These are phyloP conservation scores for Esox niger DNA, from an alignment of 2,113 vertebrate genomes.

Conservation along the genomic window DNA sequence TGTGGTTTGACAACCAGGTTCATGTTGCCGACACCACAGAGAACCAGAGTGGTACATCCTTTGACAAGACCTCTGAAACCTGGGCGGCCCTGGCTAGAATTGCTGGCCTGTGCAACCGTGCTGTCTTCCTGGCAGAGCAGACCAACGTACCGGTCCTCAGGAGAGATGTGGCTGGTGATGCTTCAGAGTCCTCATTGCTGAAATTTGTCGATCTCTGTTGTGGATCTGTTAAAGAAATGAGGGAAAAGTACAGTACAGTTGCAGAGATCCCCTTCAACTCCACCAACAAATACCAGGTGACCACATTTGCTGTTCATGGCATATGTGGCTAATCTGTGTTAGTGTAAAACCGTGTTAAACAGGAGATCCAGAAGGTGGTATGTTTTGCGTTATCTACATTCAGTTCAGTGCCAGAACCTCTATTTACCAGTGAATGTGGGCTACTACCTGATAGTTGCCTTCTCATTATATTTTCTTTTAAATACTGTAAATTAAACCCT, in stretches of 20 bases:
- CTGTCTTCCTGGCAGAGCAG: slow-evolving; percentile 88
- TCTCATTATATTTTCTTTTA: too few relatives aligned
- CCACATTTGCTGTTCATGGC: background rate
- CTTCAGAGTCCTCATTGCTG: slow-evolving; percentile 89
- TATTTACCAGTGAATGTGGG: too few relatives aligned
- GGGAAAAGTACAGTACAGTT: slow-evolving; percentile 81
- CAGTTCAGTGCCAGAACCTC: too few relatives aligned
- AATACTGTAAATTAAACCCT: too few relatives aligned
- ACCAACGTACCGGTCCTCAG: slow-evolving; percentile 84
- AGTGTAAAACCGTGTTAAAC: too few relatives aligned
- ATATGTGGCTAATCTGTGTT: too few relatives aligned
- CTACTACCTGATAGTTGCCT: too few relatives aligned
- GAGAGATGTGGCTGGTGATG: slow-evolving; percentile 86
- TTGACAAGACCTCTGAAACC: slow-evolving; percentile 84
- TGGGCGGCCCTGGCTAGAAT: slow-evolving; percentile 82
- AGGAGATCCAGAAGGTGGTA: too few relatives aligned
- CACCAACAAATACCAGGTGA: slow-evolving; percentile 93
- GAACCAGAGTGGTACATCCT: slow-evolving; percentile 80
- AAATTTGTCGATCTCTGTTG: slow-evolving; percentile 92
- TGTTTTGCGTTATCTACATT: too few relatives aligned
- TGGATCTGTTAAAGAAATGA: slow-evolving; percentile 80
- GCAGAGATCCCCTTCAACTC: slow-evolving; percentile 93
- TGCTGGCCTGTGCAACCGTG: slow-evolving; percentile 87
- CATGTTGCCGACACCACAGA: slow-evolving; percentile 94
- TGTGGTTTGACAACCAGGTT: slow-evolving; percentile 98